Evolutionary conservation across 2,888 invertebrate species (phyloP), one percentile per base, ranked within the genome.

Genomic region (Malacosoma neustria): DNA sequence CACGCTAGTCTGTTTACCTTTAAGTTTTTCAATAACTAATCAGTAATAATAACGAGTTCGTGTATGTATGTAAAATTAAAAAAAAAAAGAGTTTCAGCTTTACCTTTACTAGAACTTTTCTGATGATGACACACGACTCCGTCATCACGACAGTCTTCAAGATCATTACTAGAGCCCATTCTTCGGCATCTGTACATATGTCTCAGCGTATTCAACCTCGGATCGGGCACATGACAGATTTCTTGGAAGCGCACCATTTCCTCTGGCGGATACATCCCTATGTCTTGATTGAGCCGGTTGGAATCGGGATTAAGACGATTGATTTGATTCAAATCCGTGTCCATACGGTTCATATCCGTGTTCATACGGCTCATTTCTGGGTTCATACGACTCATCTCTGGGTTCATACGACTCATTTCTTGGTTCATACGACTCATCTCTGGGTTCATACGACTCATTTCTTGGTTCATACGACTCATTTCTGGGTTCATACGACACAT

Each of bases 111-210:
- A 0, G 49, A 67, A 44, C 59, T 72, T 29, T 77, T 81, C 52
- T 81, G 81, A 48, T 84, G 84, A 33, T 77, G 42, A 30, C 84
- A 82, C 0, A 59, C 48, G 0, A 69, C 60, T 15, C 42, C 56
- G 3, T 75, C 76, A 9, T 80, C 80, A 36, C 71, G 48, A 2
- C 79, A 58, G 31, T 80, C 79, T 33, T 79, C 80, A 11, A 76
- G 58, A 12, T 79, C 77, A 0, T 72, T 72, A 35, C 80, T 81
- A 64, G 76, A 64, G 0, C 76, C 80, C 36, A 81, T 43, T 12
- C 79, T 57, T 33, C 70, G 74, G 42, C 82, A 82, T 13, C 76
- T 65, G 32, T 80, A 81, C 49, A 88, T 49, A 58, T 88, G 64
- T 33, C 86, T 54, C 44, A 86, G 35, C 0, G 84, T 81, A 36